A percentile compares a stretch with the other conserved stretches of the same genome.
Evolutionary conservation across 2,113 vertebrate species (phyloP).

Genomic region (Rhinolophus sinicus): DNA sequence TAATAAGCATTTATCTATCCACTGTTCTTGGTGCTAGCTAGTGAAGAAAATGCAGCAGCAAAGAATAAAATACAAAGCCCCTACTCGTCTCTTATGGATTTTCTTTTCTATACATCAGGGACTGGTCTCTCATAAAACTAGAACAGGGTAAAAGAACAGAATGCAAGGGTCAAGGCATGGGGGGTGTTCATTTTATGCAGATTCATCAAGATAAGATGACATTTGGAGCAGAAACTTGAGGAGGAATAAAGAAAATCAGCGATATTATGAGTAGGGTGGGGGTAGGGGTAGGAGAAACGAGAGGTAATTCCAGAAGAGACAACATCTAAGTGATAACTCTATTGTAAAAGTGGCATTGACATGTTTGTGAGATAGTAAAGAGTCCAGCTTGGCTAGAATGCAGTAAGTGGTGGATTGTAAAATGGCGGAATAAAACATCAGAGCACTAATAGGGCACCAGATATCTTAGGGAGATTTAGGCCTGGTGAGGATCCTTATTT

Average conservation of each 20-base stretch:
- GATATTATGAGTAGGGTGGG: background rate
- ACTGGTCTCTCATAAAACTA: background rate
- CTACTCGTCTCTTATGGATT: background rate
- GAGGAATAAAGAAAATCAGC: background rate
- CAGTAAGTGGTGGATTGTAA: background rate
- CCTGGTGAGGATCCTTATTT: background rate
- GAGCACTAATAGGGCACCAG: background rate
- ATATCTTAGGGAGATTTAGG: accelerated
- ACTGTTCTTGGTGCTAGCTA: background rate
- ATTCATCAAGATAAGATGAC: background rate
- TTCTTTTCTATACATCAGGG: background rate
- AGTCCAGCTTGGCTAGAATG: background rate
- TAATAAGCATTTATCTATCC: background rate
- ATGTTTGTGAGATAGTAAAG: background rate
- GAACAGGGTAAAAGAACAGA: background rate
- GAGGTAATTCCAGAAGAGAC: background rate
- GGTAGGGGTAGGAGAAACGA: background rate
- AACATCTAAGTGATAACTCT: background rate
- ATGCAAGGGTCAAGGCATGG: background rate
- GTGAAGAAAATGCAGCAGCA: background rate
- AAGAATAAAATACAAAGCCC: background rate
- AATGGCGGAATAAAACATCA: background rate
- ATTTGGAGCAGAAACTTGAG: background rate
- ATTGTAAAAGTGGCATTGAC: background rate
- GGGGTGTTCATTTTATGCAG: background rate